Base-by-base conservation (phyloP, 1,140 invertebrate species). In the Drosophila pallidifrons region DNA sequence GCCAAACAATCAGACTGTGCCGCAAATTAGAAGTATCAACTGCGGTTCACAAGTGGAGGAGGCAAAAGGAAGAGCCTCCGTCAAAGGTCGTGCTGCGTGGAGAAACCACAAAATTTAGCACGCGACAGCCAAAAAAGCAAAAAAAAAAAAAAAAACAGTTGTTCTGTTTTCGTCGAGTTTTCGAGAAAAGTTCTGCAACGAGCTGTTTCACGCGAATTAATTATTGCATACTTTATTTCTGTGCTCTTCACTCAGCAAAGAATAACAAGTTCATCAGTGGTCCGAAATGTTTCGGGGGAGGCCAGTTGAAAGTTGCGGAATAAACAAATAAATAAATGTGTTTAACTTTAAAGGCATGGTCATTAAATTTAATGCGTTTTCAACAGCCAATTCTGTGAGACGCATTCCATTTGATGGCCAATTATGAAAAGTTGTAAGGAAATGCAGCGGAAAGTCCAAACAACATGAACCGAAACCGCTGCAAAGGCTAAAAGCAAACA, bases 191-290 rank as follows among this genome's bases (percentile, higher is more conserved):
- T 59, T 58, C 47, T 38, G 47, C 13, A 60, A 46, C 41, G 57
- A 15, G 45, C 46, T 66, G 38, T 75, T 75, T 75, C 72, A 71
- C 72, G 59, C 67, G 67, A 75, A 75, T 70, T 71, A 63, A 64
- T 65, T 76, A 68, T 71, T 72, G 73, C 66, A 61, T 61, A 49
- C 57, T 63, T 25, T 11, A 43, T 13, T 43, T 43, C 5, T 43
- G 0, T 43, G 2, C 41, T 38, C 10, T 13, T 11, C 46, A 8
- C 59, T 35, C 20, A 47, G 54, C 32, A 5, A 74, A 74, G 60
- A 65, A 71, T 45, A 70, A 57, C 67, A 59, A 65, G 46, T 49
- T 51, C 43, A 45, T 43, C 45, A 32, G 10, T 35, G 51, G 38
- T 35, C 35, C 35, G 35, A 64, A 64, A 25, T 25, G 3, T 4